Evolutionary conservation across 2,113 vertebrate species (phyloP).

Genomic region (Lota lota): DNA sequence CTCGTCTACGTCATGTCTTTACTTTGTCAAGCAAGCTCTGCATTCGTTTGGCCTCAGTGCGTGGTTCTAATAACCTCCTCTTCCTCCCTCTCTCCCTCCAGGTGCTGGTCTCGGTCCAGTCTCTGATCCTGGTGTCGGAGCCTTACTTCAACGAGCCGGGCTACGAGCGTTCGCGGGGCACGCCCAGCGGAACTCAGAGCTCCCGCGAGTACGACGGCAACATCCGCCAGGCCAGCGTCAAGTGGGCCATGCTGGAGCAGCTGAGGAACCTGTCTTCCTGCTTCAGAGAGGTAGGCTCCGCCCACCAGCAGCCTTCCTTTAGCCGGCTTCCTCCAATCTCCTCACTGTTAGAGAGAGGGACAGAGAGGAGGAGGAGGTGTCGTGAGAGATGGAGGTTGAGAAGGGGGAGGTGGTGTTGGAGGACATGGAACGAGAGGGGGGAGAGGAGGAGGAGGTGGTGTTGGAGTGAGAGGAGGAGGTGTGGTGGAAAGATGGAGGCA

Average conservation of each 20-base stretch:
- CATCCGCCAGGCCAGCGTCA: constrained; percentile 95
- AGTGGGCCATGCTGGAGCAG: constrained; percentile 99
- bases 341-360: too few species aligned
- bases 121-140: constrained; percentile 94
- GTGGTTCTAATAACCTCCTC: neutral
- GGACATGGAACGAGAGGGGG: too few species aligned
- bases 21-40: neutral
- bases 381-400: too few species aligned
- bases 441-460: too few species aligned
- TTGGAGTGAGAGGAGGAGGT: too few species aligned
- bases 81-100: constrained; percentile 37
- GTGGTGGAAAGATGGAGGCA: too few species aligned
- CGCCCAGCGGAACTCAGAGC: constrained; percentile 95
- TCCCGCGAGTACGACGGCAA: constrained; percentile 97
- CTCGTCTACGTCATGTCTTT: neutral
- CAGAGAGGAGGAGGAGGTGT: too few species aligned
- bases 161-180: constrained; percentile 93
- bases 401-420: too few species aligned
- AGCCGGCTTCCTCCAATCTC: too few species aligned
- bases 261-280: constrained; percentile 94
- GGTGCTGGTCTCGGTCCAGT: constrained; percentile 98
- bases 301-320: neutral
- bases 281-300: constrained; percentile 89
- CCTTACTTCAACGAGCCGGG: constrained; percentile 98
- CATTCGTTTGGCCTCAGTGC: neutral